Evolutionary conservation across 1,140 invertebrate species (phyloP).

Genomic region (Oncopeltus fasciatus): DNA sequence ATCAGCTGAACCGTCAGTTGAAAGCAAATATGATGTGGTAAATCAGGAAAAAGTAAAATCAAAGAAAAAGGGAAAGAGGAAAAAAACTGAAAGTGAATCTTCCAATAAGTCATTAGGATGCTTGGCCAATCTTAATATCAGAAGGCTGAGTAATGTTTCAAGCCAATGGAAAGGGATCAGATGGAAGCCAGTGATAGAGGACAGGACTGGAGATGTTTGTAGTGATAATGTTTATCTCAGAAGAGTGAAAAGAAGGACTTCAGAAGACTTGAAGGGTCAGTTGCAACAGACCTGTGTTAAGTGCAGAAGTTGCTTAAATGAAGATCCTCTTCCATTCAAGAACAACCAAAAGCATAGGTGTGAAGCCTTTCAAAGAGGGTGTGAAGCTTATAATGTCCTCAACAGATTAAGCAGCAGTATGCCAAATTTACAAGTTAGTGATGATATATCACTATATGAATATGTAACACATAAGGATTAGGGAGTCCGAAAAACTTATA

Average conservation of each 20-base stretch:
- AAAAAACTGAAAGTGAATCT: neutral
- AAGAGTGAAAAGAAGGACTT: neutral
- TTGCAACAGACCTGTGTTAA: neutral
- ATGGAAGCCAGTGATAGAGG: conserved; percentile 20
- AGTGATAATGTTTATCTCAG: neutral
- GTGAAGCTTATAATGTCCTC: neutral
- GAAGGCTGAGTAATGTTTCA: conserved; percentile 18
- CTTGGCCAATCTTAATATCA: neutral
- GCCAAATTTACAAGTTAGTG: neutral
- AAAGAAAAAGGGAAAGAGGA: neutral
- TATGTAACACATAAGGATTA: too few species aligned
- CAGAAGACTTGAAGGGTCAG: neutral
- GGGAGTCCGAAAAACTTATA: too few species aligned
- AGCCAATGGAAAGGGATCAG: conserved; percentile 22
- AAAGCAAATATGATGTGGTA: neutral
- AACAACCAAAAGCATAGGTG: neutral
- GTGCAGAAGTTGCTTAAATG: neutral
- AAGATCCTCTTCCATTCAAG: neutral
- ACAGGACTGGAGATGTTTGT: neutral
- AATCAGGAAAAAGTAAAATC: neutral
- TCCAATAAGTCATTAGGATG: neutral
- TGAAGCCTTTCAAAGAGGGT: neutral
- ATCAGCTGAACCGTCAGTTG: neutral
- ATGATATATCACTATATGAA: neutral
- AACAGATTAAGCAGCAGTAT: neutral